Conservation (phyloP, 2,797 vertebrate species). For the Dipus sagitta region DNA sequence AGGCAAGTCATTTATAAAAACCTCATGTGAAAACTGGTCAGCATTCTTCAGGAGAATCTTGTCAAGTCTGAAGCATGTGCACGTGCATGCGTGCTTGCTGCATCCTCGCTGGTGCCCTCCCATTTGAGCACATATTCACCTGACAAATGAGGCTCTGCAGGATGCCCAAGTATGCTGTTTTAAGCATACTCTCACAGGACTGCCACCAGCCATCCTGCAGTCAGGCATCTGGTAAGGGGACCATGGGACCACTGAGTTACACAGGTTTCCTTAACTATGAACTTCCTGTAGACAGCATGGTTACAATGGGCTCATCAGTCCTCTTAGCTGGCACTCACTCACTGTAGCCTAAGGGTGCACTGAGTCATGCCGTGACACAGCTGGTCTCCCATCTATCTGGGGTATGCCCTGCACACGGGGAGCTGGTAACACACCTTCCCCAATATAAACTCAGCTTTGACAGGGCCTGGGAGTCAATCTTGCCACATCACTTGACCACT, state of each 20-base stretch:
- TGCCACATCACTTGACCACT: background rate
- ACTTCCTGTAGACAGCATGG: background rate
- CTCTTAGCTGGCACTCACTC: conserved; percentile 27
- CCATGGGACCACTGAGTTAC: background rate
- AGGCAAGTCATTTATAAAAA: background rate
- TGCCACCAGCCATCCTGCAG: background rate
- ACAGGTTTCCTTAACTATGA: background rate
- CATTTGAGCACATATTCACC: background rate
- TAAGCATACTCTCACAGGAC: background rate
- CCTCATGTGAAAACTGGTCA: background rate
- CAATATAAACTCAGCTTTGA: conserved; percentile 6
- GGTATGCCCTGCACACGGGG: conserved; percentile 44
- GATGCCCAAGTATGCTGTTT: background rate
- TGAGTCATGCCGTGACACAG: conserved; percentile 45
- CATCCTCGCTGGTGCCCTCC: background rate
- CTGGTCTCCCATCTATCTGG: conserved; percentile 52
- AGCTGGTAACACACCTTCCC: conserved; percentile 46
- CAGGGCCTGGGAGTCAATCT: background rate
- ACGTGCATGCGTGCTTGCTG: background rate
- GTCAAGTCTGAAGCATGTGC: background rate
- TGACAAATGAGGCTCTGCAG: background rate
- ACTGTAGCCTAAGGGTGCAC: background rate
- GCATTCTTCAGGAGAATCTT: background rate
- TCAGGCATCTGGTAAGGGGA: background rate
- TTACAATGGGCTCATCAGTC: background rate